phyloP scores from a whole-genome alignment of 2,888 invertebrate genomes.

The Elegia similella region DNA sequence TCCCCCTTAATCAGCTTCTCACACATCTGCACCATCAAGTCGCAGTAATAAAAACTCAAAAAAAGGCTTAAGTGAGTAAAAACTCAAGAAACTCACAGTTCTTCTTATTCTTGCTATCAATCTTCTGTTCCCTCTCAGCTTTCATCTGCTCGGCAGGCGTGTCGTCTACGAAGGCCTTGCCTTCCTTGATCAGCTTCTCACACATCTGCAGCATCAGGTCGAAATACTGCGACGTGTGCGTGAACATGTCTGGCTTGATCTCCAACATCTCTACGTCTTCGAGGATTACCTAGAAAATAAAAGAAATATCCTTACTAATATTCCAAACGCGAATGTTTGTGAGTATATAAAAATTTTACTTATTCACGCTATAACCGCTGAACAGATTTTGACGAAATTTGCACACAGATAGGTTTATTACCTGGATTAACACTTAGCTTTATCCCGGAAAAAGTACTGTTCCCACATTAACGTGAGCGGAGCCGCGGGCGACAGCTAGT shows the following conservation, averaged over 20 bases:
- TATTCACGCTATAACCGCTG: no score
- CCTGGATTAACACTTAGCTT: no score
- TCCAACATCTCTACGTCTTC: constrained; percentile 95
- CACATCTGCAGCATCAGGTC: constrained; percentile 94
- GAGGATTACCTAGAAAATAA: constrained; percentile 88
- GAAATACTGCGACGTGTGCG: constrained; percentile 98
- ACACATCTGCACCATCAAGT: constrained; percentile 92
- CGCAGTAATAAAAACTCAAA: constrained; percentile 85
- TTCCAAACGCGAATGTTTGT: no score
- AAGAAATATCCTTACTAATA: no score
- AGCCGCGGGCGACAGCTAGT: no score
- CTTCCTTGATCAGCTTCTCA: constrained; percentile 91
- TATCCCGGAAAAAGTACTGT: no score
- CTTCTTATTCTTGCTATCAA: constrained; percentile 91
- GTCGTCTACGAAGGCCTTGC: constrained; percentile 98
- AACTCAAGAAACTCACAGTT: constrained; percentile 84
- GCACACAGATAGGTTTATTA: no score
- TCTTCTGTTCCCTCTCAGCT: constrained; percentile 93
- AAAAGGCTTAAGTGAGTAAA: no score
- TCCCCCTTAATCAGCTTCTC: constrained; percentile 92
- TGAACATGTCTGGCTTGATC: constrained; percentile 95
- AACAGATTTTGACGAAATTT: no score
- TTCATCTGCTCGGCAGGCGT: constrained; percentile 98
- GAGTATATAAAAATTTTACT: no score
- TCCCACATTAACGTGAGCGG: no score